Percentiles rank a stretch among this genome's conserved stretches.
Conservation (phyloP, 2,113 vertebrate species). For the Pantherophis guttatus region DNA sequence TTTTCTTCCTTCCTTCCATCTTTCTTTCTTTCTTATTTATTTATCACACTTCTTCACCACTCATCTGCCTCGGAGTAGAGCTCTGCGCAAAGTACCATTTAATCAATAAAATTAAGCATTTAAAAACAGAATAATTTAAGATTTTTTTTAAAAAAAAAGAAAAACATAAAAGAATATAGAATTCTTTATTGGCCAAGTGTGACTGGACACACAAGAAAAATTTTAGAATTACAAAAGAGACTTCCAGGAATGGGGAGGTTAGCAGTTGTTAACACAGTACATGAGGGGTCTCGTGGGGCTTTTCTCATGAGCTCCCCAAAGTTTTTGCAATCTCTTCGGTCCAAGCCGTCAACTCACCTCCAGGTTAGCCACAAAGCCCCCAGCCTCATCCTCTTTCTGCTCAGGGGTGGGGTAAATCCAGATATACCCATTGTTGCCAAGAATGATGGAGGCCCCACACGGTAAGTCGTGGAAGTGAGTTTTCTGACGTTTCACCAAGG, state of each 20-base stretch:
- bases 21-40: background rate
- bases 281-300: background rate
- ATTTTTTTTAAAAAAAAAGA: no score
- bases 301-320: background rate
- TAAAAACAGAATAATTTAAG: no score
- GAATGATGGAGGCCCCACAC: conserved; percentile 90
- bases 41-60: background rate
- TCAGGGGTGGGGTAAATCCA: conserved; percentile 90
- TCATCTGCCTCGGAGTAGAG: background rate
- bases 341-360: conserved; percentile 70
- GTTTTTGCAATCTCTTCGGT: background rate
- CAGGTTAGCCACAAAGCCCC: conserved; percentile 83
- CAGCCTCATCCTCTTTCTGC: conserved; percentile 85
- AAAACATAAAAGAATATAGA: background rate
- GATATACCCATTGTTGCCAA: conserved; percentile 93
- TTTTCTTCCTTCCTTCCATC: background rate
- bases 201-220: no score
- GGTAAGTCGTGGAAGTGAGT: conserved; percentile 95
- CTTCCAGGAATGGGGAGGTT: background rate
- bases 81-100: background rate
- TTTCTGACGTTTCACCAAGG: conserved; percentile 93
- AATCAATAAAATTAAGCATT: background rate
- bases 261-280: background rate
- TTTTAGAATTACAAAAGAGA: background rate
- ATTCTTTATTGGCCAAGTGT: no score